Base-by-base conservation (phyloP, 1,140 invertebrate genomes). In the Potamilus streckersoni region DNA sequence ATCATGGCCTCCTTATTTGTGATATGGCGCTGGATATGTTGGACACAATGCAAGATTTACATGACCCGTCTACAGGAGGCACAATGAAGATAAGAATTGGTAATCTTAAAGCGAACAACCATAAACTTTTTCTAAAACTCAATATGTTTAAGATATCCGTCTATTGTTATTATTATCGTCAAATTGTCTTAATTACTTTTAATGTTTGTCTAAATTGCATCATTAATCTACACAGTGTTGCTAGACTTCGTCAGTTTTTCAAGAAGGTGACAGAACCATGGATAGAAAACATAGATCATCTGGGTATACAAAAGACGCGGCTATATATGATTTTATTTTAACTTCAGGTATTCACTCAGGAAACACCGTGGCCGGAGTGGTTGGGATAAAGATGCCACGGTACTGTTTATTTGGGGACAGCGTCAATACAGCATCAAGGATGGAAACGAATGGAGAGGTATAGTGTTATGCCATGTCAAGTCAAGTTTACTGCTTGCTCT, bases 31-130 rank as follows among this genome's bases (percentile, higher is more conserved):
- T 90, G 23, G 88, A 88, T 68, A 89, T 99, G 97, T 93, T 98
- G 0, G 95, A 97, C 78, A 95, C 96, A 2, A 98, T 98, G 80
- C 94, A 93, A 8, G 94, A 96, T 82, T 91, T 99, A 0, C 95
- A 95, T 82, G 96, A 98, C 90, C 96, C 96, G 31, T 97, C 96
- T 11, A 96, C 95, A 83, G 95, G 95, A 93, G 93, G 95, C 69
- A 95, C 96, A 91, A 91, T 99, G 71, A 93, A 94, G 83, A 97
- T 98, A 79, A 91, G 97, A 80, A 95, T 98, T 5, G 97, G 97
- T 90, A 83, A 79, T 84, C 73, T 38, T 3, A 6, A 8, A 38
- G 38, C 1, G 38, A 38, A 38, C 38, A 38, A 38, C 38, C 38
- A 38, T 38, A 38, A 38, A 38, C 1, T 38, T 38, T 38, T 38